A percentile compares a stretch with the other conserved stretches of the same genome.
Conservation (phyloP, 2,113 vertebrate genomes). For the Rhinogobius similis region DNA sequence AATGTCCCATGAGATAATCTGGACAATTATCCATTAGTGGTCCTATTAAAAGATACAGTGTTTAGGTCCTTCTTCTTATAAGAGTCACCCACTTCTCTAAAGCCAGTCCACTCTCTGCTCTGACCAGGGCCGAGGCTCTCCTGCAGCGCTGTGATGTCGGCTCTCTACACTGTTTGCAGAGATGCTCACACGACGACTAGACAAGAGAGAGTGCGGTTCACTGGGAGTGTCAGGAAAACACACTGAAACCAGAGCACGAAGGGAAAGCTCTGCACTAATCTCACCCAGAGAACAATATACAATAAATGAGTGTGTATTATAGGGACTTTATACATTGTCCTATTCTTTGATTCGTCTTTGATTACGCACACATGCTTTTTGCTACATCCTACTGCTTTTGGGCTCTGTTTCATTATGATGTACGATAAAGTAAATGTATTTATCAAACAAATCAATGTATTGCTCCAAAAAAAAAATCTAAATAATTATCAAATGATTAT, state of each 20-base stretch:
- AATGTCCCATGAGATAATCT: too few relatives aligned
- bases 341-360: not conserved
- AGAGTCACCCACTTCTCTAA: slow-evolving; percentile 41
- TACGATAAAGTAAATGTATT: not conserved
- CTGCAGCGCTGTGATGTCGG: slow-evolving; percentile 24
- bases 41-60: slow-evolving; percentile 40
- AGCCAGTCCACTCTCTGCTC: slow-evolving; percentile 38
- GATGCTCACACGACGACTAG: slow-evolving; percentile 19
- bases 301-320: slow-evolving; percentile 3
- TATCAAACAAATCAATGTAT: too few relatives aligned
- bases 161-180: slow-evolving; percentile 34
- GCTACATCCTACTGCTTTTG: too few relatives aligned
- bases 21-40: slow-evolving; percentile 30
- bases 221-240: slow-evolving; percentile 6
- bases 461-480: not conserved
- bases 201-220: slow-evolving; percentile 33
- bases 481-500: not conserved
- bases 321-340: not conserved
- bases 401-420: too few relatives aligned
- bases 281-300: slow-evolving; percentile 2
- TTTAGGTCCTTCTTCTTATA: slow-evolving; percentile 36
- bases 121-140: slow-evolving; percentile 20
- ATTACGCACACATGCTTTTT: not conserved
- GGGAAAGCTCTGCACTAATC: slow-evolving; percentile 1
- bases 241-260: not conserved